A percentile compares a stretch with the other conserved stretches of the same genome.
Conservation (phyloP, 1,140 invertebrate species). For the Carcinoscorpius rotundicauda region DNA sequence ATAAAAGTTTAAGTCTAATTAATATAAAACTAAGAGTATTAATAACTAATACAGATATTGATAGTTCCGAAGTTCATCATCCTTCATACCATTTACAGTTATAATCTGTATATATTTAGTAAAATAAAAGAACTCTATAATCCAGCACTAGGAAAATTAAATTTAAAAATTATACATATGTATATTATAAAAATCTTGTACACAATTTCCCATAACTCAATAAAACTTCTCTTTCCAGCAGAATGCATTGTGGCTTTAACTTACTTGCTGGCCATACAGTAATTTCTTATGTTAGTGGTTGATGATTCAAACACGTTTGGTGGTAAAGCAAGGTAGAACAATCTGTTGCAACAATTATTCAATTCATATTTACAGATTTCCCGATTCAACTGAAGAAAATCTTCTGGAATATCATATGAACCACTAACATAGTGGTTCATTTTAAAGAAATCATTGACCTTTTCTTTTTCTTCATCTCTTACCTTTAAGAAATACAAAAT, state of each 20-base stretch:
- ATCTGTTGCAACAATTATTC: constrained; percentile 50
- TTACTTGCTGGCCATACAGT: constrained; percentile 73
- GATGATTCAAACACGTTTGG: constrained; percentile 86
- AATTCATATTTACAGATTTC: constrained; percentile 49
- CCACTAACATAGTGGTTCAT: constrained; percentile 76
- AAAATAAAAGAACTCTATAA: too few relatives aligned
- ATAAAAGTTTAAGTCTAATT: too few relatives aligned
- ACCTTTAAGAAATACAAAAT: constrained; percentile 32
- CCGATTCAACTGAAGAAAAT: constrained; percentile 67
- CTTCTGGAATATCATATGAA: constrained; percentile 62
- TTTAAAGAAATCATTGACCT: constrained; percentile 76
- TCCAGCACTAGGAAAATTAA: constrained; percentile 1
- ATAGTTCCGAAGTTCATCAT: too few relatives aligned
- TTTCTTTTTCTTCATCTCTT: constrained; percentile 53
- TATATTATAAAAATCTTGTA: too few relatives aligned
- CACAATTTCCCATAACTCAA: neutral
- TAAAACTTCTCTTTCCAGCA: constrained; percentile 12
- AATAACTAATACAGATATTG: too few relatives aligned
- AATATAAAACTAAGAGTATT: too few relatives aligned
- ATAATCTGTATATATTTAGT: too few relatives aligned
- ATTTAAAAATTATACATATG: neutral
- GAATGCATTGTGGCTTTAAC: constrained; percentile 19
- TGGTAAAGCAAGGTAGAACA: constrained; percentile 96
- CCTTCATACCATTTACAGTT: too few relatives aligned
- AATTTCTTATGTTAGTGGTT: constrained; percentile 68